Evolutionary conservation across 2,888 invertebrate genomes (phyloP).

Genomic region (Kuschelorhynchus macadamiae): DNA sequence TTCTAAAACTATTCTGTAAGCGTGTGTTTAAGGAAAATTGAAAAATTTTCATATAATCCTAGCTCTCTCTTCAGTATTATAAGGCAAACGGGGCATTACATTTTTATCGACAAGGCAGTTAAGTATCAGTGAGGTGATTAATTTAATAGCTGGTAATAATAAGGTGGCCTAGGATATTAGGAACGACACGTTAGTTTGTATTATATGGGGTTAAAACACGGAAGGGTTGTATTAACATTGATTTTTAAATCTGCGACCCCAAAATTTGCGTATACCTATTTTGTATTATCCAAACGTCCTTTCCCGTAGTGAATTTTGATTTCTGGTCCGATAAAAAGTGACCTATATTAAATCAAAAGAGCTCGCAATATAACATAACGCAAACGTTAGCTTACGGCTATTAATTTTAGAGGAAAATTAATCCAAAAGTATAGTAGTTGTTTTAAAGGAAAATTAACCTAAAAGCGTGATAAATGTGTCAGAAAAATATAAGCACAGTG

Average conservation of each 20-base stretch:
- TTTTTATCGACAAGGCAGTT: conserved; percentile 21
- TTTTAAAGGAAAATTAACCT: too few species aligned
- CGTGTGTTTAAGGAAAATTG: conserved; percentile 31
- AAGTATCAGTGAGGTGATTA: conserved; percentile 21
- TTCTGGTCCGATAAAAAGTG: too few species aligned
- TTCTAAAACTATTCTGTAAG: conserved; percentile 18
- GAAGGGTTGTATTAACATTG: conserved; percentile 17
- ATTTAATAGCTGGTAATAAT: conserved; percentile 25
- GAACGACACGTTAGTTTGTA: conserved; percentile 13
- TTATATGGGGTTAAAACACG: conserved; percentile 11
- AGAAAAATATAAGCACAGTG: too few species aligned
- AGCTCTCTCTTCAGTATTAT: conserved; percentile 7
- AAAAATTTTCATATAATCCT: conserved; percentile 27
- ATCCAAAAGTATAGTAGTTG: too few species aligned
- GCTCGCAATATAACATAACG: too few species aligned
- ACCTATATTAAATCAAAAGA: too few species aligned
- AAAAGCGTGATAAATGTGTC: too few species aligned
- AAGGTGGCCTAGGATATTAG: conserved; percentile 7
- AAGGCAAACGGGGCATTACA: conserved; percentile 20
- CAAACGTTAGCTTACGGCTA: too few species aligned
- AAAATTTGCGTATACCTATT: background rate
- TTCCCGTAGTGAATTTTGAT: too few species aligned
- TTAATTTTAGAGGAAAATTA: too few species aligned
- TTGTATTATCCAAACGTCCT: background rate
- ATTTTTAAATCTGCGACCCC: background rate